Conservation (phyloP, 2,113 vertebrate genomes). For the Apodemus sylvaticus region DNA sequence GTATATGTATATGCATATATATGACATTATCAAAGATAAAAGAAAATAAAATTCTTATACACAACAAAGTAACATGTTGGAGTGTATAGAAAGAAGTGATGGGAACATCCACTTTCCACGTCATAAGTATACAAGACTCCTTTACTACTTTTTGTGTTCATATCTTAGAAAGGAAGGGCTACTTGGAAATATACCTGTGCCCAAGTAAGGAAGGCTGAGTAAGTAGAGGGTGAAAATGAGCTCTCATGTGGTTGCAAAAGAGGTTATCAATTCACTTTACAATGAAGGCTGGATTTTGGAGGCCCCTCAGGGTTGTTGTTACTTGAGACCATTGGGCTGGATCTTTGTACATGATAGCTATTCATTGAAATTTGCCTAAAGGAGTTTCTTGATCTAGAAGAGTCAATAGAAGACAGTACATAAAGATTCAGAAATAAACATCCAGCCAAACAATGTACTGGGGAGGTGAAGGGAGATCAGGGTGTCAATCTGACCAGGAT, state of each 20-base stretch:
- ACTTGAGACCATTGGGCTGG: not conserved
- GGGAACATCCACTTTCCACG: not conserved
- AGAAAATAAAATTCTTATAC: conserved; percentile 5
- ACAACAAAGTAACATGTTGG: not conserved
- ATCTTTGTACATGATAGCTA: not conserved
- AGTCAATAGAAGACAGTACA: not conserved
- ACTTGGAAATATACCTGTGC: not conserved
- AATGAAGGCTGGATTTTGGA: not conserved
- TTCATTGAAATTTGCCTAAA: not conserved
- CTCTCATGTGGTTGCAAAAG: not conserved
- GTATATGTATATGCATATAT: not conserved
- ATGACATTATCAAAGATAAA: not conserved
- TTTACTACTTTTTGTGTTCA: not conserved
- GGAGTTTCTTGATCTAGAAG: not conserved
- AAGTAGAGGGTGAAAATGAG: not conserved
- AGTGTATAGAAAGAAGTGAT: not conserved
- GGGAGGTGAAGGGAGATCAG: not conserved
- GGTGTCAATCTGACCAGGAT: not conserved
- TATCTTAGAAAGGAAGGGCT: not conserved
- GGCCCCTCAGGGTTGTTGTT: not conserved
- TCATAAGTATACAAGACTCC: not conserved
- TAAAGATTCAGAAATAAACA: not conserved
- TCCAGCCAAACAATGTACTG: not conserved
- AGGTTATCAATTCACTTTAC: not conserved
- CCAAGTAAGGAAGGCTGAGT: not conserved